A percentile compares a stretch with the other conserved stretches of the same genome.
phyloP scores from a whole-genome alignment of 1,140 invertebrate species.

The Anthonomus grandis region DNA sequence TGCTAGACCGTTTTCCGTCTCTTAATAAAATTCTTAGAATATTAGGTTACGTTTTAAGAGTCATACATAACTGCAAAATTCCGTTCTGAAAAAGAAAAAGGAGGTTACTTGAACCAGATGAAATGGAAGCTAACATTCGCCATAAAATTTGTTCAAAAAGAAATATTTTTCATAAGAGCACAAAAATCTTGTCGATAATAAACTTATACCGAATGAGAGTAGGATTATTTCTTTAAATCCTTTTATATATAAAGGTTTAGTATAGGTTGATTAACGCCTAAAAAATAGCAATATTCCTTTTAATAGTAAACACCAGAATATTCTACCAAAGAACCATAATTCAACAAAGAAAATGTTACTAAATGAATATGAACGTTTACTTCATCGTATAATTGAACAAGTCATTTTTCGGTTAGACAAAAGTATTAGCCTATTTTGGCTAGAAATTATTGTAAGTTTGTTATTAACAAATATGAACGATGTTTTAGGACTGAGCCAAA shows the following conservation, averaged over 20 bases:
- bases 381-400: conserved; percentile 36
- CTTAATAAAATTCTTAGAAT: conserved; percentile 6
- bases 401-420: conserved; percentile 12
- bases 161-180: conserved; percentile 21
- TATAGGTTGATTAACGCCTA: conserved; percentile 36
- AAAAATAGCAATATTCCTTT: conserved; percentile 25
- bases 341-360: conserved; percentile 27
- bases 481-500: too few species aligned
- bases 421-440: conserved; percentile 35
- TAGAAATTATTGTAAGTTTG: conserved; percentile 14
- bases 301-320: conserved; percentile 25
- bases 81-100: background rate
- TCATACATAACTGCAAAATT: conserved; percentile 3
- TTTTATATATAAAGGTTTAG: conserved; percentile 29
- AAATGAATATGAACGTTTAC: conserved; percentile 34
- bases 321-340: conserved; percentile 17
- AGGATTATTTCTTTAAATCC: conserved; percentile 18
- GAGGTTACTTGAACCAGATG: background rate
- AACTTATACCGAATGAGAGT: too few species aligned
- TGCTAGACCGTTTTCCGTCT: conserved; percentile 16
- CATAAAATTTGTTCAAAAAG: conserved; percentile 16
- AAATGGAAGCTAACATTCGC: conserved; percentile 7
- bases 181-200: conserved; percentile 9
- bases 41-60: conserved; percentile 10
- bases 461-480: conserved; percentile 1